Conservation (phyloP, 2,797 vertebrate genomes). For the Falco biarmicus region DNA sequence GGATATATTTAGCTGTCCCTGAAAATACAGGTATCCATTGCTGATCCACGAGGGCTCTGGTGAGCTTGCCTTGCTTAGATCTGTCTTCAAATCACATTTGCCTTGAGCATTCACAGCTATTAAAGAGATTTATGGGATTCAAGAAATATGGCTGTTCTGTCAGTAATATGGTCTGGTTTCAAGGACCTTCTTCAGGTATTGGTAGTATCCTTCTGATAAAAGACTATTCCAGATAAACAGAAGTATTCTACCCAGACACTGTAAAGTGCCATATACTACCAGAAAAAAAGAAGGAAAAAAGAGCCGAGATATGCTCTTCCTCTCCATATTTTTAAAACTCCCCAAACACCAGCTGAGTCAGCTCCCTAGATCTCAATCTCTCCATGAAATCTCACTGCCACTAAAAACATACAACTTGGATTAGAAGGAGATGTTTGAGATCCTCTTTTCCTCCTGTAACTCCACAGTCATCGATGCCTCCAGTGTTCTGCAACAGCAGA, state of each 20-base stretch:
- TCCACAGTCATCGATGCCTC: neutral
- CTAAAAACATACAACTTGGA: neutral
- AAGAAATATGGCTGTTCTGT: neutral
- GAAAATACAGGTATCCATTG: neutral
- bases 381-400: neutral
- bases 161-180: neutral
- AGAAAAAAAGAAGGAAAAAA: neutral
- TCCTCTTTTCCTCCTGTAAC: neutral
- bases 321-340: neutral
- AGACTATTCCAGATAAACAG: neutral
- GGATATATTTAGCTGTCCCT: neutral
- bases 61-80: neutral
- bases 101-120: neutral
- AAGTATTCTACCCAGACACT: neutral
- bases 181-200: neutral
- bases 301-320: neutral
- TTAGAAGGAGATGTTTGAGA: neutral
- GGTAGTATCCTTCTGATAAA: neutral
- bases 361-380: neutral
- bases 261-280: neutral
- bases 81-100: neutral
- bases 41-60: neutral
- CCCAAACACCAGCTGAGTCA: neutral
- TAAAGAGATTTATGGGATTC: neutral
- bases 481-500: neutral